These are phyloP conservation scores for Ochotona princeps DNA, from an alignment of 2,113 vertebrate species.

Conservation along the genomic window DNA sequence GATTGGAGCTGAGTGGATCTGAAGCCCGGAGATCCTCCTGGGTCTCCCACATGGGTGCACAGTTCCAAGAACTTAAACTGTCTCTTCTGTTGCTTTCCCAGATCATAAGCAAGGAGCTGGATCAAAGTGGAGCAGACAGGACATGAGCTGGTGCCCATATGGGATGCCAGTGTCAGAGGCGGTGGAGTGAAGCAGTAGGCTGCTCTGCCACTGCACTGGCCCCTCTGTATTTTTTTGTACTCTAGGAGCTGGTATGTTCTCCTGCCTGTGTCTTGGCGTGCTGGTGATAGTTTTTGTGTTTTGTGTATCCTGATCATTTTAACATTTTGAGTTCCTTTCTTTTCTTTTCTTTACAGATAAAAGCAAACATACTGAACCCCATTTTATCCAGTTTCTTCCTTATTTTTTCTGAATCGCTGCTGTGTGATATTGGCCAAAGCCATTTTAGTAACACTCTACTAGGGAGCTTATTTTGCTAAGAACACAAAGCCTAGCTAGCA, in stretches of 20 bases:
- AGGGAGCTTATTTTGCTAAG: background rate
- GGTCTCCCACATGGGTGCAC: too few relatives aligned
- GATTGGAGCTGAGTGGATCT: too few relatives aligned
- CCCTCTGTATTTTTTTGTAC: background rate
- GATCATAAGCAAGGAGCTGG: too few relatives aligned
- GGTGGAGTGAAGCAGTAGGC: too few relatives aligned
- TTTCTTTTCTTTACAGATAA: background rate
- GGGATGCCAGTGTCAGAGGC: too few relatives aligned
- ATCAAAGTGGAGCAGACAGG: too few relatives aligned
- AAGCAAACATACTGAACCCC: background rate
- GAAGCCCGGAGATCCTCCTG: too few relatives aligned
- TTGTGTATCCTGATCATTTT: background rate
- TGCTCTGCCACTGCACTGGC: too few relatives aligned
- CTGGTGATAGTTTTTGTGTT: background rate
- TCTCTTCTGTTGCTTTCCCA: background rate
- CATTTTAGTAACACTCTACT: background rate
- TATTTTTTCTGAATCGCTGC: background rate
- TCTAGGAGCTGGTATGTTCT: background rate
- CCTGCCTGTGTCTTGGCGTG: too few relatives aligned
- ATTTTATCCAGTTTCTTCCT: background rate
- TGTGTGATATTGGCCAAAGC: background rate
- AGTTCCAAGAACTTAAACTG: background rate
- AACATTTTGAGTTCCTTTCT: background rate
- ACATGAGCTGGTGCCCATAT: too few relatives aligned
- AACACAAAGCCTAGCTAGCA: background rate